phyloP scores from a whole-genome alignment of 2,113 vertebrate species.

The Phalacrocorax pelagicus region DNA sequence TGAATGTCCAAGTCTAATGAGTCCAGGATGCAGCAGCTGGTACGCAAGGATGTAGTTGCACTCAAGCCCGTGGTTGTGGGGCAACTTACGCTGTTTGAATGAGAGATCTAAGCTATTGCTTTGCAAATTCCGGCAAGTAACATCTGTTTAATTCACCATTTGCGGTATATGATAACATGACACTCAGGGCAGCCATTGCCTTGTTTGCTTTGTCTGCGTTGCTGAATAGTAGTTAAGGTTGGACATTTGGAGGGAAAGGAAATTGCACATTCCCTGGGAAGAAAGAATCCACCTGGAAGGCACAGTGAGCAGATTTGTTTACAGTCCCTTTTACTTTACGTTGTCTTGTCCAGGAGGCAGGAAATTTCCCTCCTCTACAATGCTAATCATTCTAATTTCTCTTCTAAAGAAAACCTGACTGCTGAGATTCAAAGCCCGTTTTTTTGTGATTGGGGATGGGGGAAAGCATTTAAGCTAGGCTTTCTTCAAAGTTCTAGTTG shows the following conservation, averaged over 20 bases:
- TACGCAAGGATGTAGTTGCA: background rate
- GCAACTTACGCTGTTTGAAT: background rate
- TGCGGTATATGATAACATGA: background rate
- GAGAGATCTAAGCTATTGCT: background rate
- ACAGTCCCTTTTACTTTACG: background rate
- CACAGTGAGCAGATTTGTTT: background rate
- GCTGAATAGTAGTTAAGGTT: background rate
- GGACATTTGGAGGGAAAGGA: background rate
- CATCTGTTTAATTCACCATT: background rate
- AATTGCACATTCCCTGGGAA: background rate
- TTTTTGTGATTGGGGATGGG: background rate
- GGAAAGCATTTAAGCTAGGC: background rate
- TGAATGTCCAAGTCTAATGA: background rate
- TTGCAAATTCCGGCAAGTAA: background rate
- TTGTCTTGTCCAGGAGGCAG: background rate
- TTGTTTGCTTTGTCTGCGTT: background rate
- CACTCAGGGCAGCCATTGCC: background rate
- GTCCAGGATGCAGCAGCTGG: background rate
- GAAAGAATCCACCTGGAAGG: background rate
- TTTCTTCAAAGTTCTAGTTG: background rate
- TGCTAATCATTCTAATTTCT: background rate
- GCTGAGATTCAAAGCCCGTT: background rate
- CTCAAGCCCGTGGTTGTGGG: background rate
- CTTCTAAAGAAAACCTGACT: background rate
- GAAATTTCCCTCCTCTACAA: background rate